Evolutionary conservation across 1,140 invertebrate species (phyloP), one percentile per base, ranked within the genome.

Genomic region (Drosophila funebris): DNA sequence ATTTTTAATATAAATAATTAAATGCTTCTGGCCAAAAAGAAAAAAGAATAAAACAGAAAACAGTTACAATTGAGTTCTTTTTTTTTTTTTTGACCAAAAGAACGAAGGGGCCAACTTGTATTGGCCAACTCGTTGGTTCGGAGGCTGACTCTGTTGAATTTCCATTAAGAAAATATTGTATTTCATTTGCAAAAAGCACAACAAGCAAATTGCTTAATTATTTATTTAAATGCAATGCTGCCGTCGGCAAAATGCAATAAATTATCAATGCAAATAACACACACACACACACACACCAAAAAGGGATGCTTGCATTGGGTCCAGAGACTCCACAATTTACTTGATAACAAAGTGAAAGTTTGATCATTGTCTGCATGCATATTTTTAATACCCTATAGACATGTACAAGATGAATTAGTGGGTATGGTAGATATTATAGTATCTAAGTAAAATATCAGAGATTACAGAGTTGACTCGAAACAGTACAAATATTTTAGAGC

Each of bases 321-420:
- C 9, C 29, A 57, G 62, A 76, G 41, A 68, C 41, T 24, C 13
- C 11, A 37, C 61, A 67, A 53, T 73, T 64, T 60, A 54, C 64
- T 75, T 75, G 75, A 75, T 78, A 75, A 78, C 75, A 78, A 78
- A 78, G 72, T 78, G 56, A 78, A 78, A 75, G 72, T 78, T 50
- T 52, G 31, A 13, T 3, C 37, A 33, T 54, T 50, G 24, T 52
- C 20, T 36, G 4, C 48, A 50, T 50, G 3, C 20, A n/a, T n/a
- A n/a, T 36, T 68, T 22, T 53, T 8, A 4, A 52, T 57, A 31
- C 43, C 43, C 44, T 71, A 27, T 2, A 5, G 24, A 4, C 1
- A 4, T 27, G 4, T 5, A 27, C 4, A 2, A 6, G 24, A 6
- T 22, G 22, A 2, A 22, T 22, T 4, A 22, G 4, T 4, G 4